Evolutionary conservation across 1,140 invertebrate genomes (phyloP).

Genomic region (Adelges cooleyi): DNA sequence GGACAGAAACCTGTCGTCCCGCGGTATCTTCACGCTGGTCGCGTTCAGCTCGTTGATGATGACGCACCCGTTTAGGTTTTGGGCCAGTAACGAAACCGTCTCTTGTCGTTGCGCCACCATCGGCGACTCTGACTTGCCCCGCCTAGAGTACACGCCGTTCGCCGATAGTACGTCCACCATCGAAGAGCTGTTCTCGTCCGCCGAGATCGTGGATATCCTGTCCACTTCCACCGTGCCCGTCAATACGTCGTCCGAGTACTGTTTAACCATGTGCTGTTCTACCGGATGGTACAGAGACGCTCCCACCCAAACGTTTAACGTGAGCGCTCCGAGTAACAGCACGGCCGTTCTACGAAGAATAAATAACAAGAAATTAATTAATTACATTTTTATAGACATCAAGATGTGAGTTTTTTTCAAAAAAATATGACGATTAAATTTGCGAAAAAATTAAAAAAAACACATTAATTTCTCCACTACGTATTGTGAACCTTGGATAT

Average conservation of each 20-base stretch:
- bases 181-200: background rate
- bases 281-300: conserved; percentile 74
- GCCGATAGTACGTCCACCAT: too few relatives aligned
- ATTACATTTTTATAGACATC: background rate
- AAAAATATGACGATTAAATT: too few relatives aligned
- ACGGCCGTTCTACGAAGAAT: conserved; percentile 52
- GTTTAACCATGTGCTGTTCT: conserved; percentile 59
- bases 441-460: too few relatives aligned
- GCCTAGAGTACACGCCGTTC: too few relatives aligned
- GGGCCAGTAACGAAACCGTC: conserved; percentile 5
- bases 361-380: background rate
- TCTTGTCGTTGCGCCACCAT: background rate
- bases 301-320: conserved; percentile 69
- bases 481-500: too few relatives aligned
- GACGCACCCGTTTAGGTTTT: conserved; percentile 12
- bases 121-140: background rate
- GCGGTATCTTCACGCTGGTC: conserved; percentile 16
- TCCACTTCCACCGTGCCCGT: background rate
- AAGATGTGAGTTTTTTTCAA: too few relatives aligned
- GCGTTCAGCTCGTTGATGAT: conserved; percentile 24
- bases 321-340: conserved; percentile 67
- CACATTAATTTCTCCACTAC: too few relatives aligned
- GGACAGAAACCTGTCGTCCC: conserved; percentile 29
- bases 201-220: background rate
- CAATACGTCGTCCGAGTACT: conserved; percentile 35